Percentiles rank a stretch among this genome's conserved stretches.
phyloP scores from a whole-genome alignment of 2,113 vertebrate species.

The Mesembrinibis cayennensis region DNA sequence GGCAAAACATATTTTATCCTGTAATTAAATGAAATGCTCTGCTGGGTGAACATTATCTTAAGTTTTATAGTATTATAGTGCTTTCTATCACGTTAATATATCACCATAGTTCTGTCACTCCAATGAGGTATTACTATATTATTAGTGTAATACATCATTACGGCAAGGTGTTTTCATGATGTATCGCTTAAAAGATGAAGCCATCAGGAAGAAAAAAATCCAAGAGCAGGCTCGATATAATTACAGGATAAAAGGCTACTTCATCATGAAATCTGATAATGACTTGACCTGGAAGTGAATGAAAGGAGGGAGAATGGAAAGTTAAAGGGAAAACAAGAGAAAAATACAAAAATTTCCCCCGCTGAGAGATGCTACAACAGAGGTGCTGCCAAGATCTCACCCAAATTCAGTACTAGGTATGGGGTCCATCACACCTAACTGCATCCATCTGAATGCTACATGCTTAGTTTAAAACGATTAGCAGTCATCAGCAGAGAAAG shows the following conservation, averaged over 20 bases:
- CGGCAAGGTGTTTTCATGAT: conserved; percentile 63
- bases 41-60: conserved; percentile 24
- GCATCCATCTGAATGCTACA: neutral
- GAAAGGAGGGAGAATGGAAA: neutral
- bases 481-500: neutral
- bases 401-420: neutral
- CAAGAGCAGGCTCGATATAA: conserved; percentile 58
- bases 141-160: conserved; percentile 70
- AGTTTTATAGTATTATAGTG: conserved; percentile 20
- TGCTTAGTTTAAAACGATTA: fast-evolving
- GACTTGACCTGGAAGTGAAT: conserved; percentile 20
- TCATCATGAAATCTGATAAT: conserved; percentile 11
- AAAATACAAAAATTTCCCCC: no score
- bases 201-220: conserved; percentile 53
- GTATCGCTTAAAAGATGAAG: conserved; percentile 63
- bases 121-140: neutral
- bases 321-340: neutral
- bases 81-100: conserved; percentile 26
- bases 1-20: conserved; percentile 41
- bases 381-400: neutral
- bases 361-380: neutral
- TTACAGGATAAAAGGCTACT: conserved; percentile 54
- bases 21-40: conserved; percentile 53
- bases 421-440: neutral
- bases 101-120: conserved; percentile 17